phyloP scores from a whole-genome alignment of 53 echinoderm and acorn worm species.

The Luidia sarsii region DNA sequence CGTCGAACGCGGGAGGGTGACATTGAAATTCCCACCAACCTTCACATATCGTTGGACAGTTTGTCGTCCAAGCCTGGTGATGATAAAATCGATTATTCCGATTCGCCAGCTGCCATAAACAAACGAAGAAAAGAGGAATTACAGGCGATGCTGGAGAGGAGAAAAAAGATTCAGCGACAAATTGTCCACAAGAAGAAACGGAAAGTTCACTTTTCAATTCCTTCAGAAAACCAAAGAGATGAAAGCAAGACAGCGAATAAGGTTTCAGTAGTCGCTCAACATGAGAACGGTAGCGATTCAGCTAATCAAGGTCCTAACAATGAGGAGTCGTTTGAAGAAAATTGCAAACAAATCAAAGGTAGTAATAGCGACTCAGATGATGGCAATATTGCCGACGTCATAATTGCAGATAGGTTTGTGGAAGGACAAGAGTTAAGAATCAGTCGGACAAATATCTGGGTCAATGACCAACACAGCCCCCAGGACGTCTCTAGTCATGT shows the following conservation, averaged over 20 bases:
- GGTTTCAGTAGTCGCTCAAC: not conserved
- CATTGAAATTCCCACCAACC: constrained; percentile 51
- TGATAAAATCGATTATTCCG: constrained; percentile 1
- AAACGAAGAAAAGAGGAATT: constrained; percentile 56
- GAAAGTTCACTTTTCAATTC: constrained; percentile 54
- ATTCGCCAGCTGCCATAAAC: constrained; percentile 51
- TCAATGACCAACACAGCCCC: not conserved
- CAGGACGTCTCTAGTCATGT: not conserved
- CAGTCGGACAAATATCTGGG: constrained; percentile 25
- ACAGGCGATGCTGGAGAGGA: constrained; percentile 52
- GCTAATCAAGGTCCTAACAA: not conserved
- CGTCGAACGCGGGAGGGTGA: constrained; percentile 58
- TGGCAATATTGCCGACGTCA: not conserved
- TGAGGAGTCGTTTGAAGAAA: not conserved
- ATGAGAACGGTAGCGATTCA: constrained; percentile 8
- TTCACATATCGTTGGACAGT: constrained; percentile 53
- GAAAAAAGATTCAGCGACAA: constrained; percentile 44
- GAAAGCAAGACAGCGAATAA: not conserved
- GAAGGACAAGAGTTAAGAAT: not conserved
- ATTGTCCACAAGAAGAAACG: constrained; percentile 50
- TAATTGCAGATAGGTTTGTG: not conserved
- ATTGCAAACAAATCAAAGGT: not conserved
- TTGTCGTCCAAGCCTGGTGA: constrained; percentile 20
- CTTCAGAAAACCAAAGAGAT: constrained; percentile 5
- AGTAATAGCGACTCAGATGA: not conserved